Evolutionary conservation across 2,113 vertebrate species (phyloP).

Genomic region (Burhinus bistriatus): DNA sequence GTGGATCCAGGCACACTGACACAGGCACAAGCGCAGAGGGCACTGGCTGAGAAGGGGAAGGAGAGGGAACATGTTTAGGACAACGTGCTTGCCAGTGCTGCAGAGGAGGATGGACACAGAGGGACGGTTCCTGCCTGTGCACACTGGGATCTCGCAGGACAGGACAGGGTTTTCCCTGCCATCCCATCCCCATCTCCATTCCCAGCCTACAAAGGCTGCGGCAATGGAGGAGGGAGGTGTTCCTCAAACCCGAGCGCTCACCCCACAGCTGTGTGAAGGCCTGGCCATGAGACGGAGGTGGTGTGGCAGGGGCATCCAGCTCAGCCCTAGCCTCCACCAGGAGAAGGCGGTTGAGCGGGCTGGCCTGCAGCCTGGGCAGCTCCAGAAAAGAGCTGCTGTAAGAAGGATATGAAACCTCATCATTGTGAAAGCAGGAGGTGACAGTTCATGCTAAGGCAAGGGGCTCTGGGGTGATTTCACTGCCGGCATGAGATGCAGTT

Average conservation of each 20-base stretch:
- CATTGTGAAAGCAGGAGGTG: constrained; percentile 2
- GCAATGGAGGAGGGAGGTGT: neutral
- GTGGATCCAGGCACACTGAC: neutral
- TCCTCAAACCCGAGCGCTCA: accelerated
- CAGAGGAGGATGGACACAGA: neutral
- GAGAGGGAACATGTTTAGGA: neutral
- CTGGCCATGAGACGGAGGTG: accelerated
- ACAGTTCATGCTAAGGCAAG: neutral
- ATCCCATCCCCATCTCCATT: neutral
- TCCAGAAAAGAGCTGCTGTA: neutral
- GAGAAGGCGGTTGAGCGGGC: accelerated
- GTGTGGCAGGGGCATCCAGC: neutral
- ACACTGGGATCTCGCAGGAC: neutral
- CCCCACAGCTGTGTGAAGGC: neutral
- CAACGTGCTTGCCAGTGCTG: accelerated
- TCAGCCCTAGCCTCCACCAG: neutral
- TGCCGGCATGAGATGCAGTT: neutral
- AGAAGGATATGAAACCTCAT: neutral
- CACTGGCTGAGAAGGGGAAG: neutral
- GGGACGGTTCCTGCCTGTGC: neutral
- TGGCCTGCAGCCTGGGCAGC: neutral
- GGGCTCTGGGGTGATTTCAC: neutral
- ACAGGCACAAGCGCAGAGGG: neutral
- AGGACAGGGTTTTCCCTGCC: neutral
- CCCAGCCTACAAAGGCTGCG: neutral